Evolutionary conservation across 2,888 invertebrate species (phyloP).

Genomic region (Camptogramma bilineatum): DNA sequence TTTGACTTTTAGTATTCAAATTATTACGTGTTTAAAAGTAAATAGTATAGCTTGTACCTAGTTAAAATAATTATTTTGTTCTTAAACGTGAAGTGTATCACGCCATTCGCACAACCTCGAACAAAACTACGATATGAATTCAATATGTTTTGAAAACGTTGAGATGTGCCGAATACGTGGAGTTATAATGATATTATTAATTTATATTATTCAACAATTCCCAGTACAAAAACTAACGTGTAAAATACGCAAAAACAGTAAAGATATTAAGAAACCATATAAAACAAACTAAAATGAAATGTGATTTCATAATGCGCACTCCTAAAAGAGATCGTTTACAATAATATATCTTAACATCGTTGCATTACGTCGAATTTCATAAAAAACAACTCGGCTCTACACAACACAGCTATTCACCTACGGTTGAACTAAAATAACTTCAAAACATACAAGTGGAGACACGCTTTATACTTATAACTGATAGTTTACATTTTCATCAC

Average conservation of each 20-base stretch:
- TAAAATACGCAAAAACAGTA: conserved; percentile 14
- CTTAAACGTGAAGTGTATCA: conserved; percentile 20
- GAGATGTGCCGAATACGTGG: conserved; percentile 47
- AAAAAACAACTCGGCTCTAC: not conserved
- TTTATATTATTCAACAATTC: conserved; percentile 6
- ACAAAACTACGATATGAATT: conserved; percentile 64
- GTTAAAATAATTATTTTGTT: conserved; percentile 26
- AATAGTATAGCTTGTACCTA: not conserved
- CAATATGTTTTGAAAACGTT: conserved; percentile 64
- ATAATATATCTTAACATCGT: conserved; percentile 17
- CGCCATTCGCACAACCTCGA: conserved; percentile 27
- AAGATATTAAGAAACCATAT: conserved; percentile 4
- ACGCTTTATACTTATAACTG: conserved; percentile 17
- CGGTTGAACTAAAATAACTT: conserved; percentile 16
- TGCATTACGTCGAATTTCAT: conserved; percentile 13
- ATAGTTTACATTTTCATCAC: conserved; percentile 1
- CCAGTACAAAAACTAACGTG: conserved; percentile 12
- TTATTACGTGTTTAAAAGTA: not conserved
- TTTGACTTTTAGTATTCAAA: not conserved
- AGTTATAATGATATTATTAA: conserved; percentile 9
- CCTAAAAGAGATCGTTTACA: conserved; percentile 38
- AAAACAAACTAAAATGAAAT: conserved; percentile 21
- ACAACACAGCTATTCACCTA: not conserved
- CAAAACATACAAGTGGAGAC: conserved; percentile 22
- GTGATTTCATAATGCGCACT: conserved; percentile 32